Percentiles rank a stretch among this genome's conserved stretches.
These are phyloP conservation scores for Sinocyclocheilus maitianheensis DNA, from an alignment of 2,113 vertebrate species.

Conservation along the genomic window DNA sequence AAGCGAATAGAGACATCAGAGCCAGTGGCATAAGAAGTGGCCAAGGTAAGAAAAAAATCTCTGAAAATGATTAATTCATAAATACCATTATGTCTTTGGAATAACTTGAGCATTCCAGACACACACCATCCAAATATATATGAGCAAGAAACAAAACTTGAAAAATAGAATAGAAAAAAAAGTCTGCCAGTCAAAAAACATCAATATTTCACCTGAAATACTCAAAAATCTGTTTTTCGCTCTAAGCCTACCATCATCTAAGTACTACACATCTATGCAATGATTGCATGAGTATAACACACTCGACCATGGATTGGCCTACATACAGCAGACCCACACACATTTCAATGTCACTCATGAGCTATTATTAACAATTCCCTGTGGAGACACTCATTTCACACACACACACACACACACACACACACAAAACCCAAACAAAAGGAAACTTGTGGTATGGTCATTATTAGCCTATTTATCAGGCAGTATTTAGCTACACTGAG, in stretches of 20 bases:
- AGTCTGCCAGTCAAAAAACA: neutral
- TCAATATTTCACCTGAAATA: neutral
- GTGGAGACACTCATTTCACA: neutral
- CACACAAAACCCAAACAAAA: neutral
- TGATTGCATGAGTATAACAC: conserved; percentile 11
- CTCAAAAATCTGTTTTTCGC: neutral
- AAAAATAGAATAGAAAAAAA: too few relatives aligned
- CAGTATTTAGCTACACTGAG: neutral
- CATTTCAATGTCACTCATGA: conserved; percentile 16
- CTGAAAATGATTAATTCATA: too few relatives aligned
- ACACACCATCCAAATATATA: neutral
- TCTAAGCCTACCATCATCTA: neutral
- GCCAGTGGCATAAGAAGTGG: too few relatives aligned
- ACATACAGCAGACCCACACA: conserved; percentile 17
- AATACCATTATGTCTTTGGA: too few relatives aligned
- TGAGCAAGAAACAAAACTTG: too few relatives aligned
- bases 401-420: neutral
- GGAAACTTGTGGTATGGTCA: neutral
- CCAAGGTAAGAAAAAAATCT: too few relatives aligned
- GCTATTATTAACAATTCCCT: conserved; percentile 36
- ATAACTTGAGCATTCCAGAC: neutral
- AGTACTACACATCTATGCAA: conserved; percentile 5
- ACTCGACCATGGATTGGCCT: neutral
- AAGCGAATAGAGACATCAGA: too few relatives aligned
- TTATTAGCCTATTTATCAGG: neutral